Evolutionary conservation across 2,113 vertebrate genomes (phyloP), one percentile per base, ranked within the genome.

Genomic region (Phyllostomus hastatus): DNA sequence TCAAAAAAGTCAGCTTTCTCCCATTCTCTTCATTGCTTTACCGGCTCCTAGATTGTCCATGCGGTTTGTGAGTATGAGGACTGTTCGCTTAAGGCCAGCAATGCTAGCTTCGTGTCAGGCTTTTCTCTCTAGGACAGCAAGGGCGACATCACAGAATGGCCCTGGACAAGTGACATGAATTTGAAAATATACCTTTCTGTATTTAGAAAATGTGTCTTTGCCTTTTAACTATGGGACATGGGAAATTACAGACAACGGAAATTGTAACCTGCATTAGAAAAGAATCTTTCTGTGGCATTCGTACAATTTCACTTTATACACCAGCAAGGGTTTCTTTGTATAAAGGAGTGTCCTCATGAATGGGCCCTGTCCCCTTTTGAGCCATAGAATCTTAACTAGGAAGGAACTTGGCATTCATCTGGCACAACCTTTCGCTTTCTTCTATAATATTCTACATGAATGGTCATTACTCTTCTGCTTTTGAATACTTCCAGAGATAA

Each of bases 331-430:
- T 69, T 94, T 90, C 76, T 91, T 78, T 88, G 28, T 78, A 22
- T 61, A 78, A 72, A 1, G 6, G 24, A 33, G 54, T 48, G 3
- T 82, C 48, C 48, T 88, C 54, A 54, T 78, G 78, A 95, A 48
- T 28, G 82, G n/a, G 46, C 31, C 61, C 66, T 57, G 19, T 93
- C 87, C 43, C 72, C 52, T 91, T 93, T 35, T 15, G 59, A 94
- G 86, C 73, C 76, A n/a, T 38, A 91, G 87, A 78, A 31, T 96
- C 95, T 93, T 86, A 81, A 89, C 95, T 93, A 94, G 92, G 67
- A 94, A 75, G 86, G 54, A 80, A 75, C 26, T 84, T 91, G 35
- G 33, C 52, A 85, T 79, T 93, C 83, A 59, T 91, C 66, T 19
- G 26, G 26, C 35, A 82, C 61, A 67, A 78, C 59, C 46, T 96